phyloP scores from a whole-genome alignment of 2,797 vertebrate species.

The Poeciliopsis turneri region DNA sequence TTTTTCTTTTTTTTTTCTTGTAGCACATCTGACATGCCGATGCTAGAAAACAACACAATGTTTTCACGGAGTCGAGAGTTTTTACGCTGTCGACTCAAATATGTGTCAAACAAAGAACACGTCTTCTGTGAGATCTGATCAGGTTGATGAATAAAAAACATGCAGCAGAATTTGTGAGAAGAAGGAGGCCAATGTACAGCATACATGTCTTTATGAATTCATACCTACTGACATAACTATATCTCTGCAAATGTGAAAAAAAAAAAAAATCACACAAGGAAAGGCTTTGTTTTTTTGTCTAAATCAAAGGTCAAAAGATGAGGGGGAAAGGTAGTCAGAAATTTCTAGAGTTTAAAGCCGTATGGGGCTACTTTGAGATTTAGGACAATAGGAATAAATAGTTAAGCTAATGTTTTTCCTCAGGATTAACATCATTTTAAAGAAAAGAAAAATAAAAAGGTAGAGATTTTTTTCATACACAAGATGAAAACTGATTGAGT shows the following conservation, averaged over 20 bases:
- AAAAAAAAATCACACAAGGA: background rate
- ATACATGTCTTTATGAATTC: slow-evolving; percentile 44
- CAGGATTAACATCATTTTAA: background rate
- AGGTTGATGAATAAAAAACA: slow-evolving; percentile 42
- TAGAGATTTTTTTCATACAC: slow-evolving; percentile 4
- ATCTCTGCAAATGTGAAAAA: slow-evolving; percentile 14
- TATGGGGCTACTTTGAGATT: slow-evolving; percentile 10
- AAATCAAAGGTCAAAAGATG: background rate
- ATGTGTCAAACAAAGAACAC: slow-evolving; percentile 38
- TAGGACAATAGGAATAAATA: slow-evolving; percentile 14
- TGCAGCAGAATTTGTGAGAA: slow-evolving; percentile 59
- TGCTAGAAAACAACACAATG: slow-evolving; percentile 28
- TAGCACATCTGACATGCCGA: slow-evolving; percentile 22
- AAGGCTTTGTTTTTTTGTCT: background rate
- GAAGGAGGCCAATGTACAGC: slow-evolving; percentile 51
- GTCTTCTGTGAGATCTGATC: slow-evolving; percentile 40
- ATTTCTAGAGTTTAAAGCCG: slow-evolving; percentile 6
- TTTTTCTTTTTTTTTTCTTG: background rate
- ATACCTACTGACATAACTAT: slow-evolving; percentile 21
- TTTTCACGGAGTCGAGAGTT: slow-evolving; percentile 60
- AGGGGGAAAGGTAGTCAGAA: background rate
- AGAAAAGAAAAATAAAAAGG: slow-evolving; percentile 4
- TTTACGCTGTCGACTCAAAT: slow-evolving; percentile 34
- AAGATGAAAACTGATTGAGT: slow-evolving; percentile 10
- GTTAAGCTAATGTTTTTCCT: background rate